These are phyloP conservation scores for Acrocephalus scirpaceus DNA, from an alignment of 2,797 vertebrate species.

Conservation along the genomic window DNA sequence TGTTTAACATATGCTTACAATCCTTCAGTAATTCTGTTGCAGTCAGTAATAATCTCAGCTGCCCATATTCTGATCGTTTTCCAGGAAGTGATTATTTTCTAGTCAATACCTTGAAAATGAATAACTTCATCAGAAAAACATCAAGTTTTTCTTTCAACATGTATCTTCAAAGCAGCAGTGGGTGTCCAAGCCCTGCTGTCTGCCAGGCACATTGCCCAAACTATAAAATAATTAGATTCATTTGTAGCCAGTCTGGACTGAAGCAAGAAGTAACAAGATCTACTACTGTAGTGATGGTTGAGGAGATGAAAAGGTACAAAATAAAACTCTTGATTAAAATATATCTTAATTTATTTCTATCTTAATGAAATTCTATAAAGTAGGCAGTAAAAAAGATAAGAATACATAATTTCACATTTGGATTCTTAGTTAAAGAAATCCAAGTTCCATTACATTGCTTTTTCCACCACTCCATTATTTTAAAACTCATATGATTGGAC, in stretches of 20 bases:
- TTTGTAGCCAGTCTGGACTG: constrained; percentile 49
- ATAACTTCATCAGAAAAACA: constrained; percentile 31
- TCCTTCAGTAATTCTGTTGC: background rate
- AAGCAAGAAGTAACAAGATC: constrained; percentile 42
- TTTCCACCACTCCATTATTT: background rate
- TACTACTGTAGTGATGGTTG: background rate
- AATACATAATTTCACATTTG: background rate
- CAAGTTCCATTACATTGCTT: background rate
- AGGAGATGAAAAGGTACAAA: constrained; percentile 25
- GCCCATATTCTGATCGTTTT: background rate
- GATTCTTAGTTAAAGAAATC: background rate
- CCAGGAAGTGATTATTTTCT: background rate
- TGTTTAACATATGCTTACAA: background rate
- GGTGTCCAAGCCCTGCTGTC: constrained; percentile 50
- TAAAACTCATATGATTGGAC: background rate
- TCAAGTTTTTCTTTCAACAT: constrained; percentile 19
- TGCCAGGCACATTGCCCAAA: constrained; percentile 56
- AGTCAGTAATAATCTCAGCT: background rate
- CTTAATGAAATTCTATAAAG: background rate
- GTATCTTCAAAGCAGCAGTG: constrained; percentile 46
- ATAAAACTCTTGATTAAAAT: background rate
- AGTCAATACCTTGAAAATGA: constrained; percentile 35
- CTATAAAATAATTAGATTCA: constrained; percentile 69
- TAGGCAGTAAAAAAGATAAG: background rate
- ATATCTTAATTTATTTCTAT: background rate